Base-by-base conservation (phyloP, 2,113 vertebrate species). In the Phasianus colchicus region DNA sequence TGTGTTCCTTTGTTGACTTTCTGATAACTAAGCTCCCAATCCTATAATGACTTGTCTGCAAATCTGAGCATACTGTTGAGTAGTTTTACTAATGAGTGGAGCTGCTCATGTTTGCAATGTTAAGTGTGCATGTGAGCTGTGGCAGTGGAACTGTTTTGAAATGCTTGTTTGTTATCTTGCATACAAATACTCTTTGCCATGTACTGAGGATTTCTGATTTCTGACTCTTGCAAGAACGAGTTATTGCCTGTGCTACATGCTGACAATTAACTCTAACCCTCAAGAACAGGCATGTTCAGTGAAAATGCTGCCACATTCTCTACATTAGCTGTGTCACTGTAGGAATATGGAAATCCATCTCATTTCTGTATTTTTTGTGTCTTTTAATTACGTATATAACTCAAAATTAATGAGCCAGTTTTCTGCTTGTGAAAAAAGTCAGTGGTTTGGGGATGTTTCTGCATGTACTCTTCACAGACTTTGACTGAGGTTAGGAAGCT, bases 361-460 rank as follows among this genome's bases (percentile, higher is more conserved):
- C 24, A 38, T 80, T 91, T 63, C 78, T 80, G 60, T 34, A 34
- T 93, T 77, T 67, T 83, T 43, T 60, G 30, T 74, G 69, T 50
- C 72, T 85, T 88, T 85, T 71, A 91, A 94, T 93, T 80, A 88
- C 32, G 42, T 64, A 72, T 67, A 72, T 50, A 86, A 86, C 52
- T 21, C 76, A 55, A 52, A 96, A 93, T 88, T 89, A 95, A 93
- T 93, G 92, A 95, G 83, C 45, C 29, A 67, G 57, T 76, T 89
- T 71, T 72, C 63, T 78, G 70, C 73, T 19, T 67, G 85, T 72
- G 79, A 74, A 88, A 83, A 76, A 83, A 94, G 78, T 96, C 88
- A 95, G 93, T 76, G 80, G 64, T 88, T 96, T 91, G 58, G 0
- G 7, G 88, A 29, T 80, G 50, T 92, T 91, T 88, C 88, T 83